phyloP scores from a whole-genome alignment of 2,888 invertebrate species.

The Gari tellinella region DNA sequence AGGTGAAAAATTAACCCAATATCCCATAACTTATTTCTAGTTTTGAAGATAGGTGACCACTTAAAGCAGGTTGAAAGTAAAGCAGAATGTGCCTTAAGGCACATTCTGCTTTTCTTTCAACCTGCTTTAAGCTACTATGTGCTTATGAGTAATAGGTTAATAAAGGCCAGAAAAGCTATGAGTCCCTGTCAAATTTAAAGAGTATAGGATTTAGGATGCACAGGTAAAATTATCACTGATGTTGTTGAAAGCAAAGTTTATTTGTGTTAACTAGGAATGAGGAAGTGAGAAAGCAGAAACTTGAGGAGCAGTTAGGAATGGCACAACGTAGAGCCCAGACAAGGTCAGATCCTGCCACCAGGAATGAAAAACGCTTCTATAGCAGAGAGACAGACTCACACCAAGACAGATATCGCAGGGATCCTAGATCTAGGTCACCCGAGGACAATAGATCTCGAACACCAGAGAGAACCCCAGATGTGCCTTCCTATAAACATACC shows the following conservation, averaged over 20 bases:
- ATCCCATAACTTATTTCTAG: too few species aligned
- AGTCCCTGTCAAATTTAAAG: too few species aligned
- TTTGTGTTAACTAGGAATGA: constrained; percentile 31
- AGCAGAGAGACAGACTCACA: constrained; percentile 46
- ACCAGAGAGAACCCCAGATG: constrained; percentile 45
- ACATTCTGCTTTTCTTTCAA: too few species aligned
- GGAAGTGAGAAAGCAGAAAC: constrained; percentile 41
- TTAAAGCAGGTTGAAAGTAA: too few species aligned
- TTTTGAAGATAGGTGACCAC: too few species aligned
- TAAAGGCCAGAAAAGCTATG: too few species aligned
- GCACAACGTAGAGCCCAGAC: constrained; percentile 11
- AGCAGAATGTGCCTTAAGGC: too few species aligned
- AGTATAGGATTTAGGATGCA: too few species aligned
- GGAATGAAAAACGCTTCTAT: constrained; percentile 23
- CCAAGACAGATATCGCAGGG: constrained; percentile 38
- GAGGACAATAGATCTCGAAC: constrained; percentile 40
- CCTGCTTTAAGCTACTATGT: too few species aligned
- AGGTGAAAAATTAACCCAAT: too few species aligned
- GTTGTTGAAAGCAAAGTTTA: not conserved
- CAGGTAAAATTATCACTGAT: too few species aligned
- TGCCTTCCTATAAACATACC: constrained; percentile 18
- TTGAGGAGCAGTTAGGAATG: constrained; percentile 34
- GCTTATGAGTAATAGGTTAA: too few species aligned
- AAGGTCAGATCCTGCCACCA: constrained; percentile 42
- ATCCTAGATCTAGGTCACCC: constrained; percentile 46